Conservation (phyloP, 2,113 vertebrate species). For the Petrocephalus zakoni region DNA sequence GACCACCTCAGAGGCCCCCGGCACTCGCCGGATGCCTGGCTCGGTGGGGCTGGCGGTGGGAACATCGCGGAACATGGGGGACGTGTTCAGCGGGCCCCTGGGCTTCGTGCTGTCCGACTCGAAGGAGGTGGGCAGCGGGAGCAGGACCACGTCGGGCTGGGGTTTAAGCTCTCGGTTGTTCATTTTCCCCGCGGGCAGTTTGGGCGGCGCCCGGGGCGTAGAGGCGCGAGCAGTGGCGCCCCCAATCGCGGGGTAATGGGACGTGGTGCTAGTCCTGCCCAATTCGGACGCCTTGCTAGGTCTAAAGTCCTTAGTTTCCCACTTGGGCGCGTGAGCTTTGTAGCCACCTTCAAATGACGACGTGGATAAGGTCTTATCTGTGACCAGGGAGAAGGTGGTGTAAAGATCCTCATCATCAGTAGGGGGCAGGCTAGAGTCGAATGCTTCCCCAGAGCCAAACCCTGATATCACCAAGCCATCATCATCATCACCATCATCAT, state of each 20-base stretch:
- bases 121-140: conserved; percentile 92
- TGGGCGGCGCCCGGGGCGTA: conserved; percentile 88
- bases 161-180: conserved; percentile 98
- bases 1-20: conserved; percentile 94
- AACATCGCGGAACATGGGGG: conserved; percentile 96
- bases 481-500: conserved; percentile 71
- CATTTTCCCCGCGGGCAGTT: conserved; percentile 98
- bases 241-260: conserved; percentile 86
- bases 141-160: conserved; percentile 94
- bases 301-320: conserved; percentile 99
- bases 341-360: conserved; percentile 98
- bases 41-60: conserved; percentile 93
- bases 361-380: conserved; percentile 99
- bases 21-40: conserved; percentile 82
- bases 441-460: conserved; percentile 99
- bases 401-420: conserved; percentile 99
- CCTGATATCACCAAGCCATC: conserved; percentile 99
- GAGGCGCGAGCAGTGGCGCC: conserved; percentile 73
- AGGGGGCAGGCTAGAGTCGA: conserved; percentile 99
- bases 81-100: conserved; percentile 90
- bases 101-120: conserved; percentile 96
- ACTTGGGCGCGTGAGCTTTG: conserved; percentile 98
- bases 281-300: conserved; percentile 96
- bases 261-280: conserved; percentile 93
- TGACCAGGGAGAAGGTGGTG: conserved; percentile 99